These are phyloP conservation scores for Epinotia nisella DNA, from an alignment of 2,888 invertebrate genomes.

Conservation along the genomic window DNA sequence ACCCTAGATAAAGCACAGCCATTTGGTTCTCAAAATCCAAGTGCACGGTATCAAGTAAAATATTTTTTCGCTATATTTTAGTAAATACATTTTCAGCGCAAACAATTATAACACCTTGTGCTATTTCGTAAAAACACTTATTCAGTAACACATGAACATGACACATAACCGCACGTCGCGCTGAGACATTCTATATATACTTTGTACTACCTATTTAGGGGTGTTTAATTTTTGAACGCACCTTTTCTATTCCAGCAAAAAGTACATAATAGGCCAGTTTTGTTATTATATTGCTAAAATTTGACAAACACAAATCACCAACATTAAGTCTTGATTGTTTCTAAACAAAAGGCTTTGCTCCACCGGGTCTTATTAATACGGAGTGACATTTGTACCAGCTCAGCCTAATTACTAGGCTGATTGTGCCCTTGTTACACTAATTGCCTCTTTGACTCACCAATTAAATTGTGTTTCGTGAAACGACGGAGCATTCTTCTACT, in stretches of 20 bases:
- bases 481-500: background rate
- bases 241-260: too few species aligned
- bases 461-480: conserved; percentile 24
- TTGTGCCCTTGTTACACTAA: conserved; percentile 39
- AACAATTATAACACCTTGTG: too few species aligned
- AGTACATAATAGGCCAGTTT: background rate
- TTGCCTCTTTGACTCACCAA: conserved; percentile 28
- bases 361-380: conserved; percentile 14
- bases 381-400: conserved; percentile 29
- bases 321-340: conserved; percentile 17
- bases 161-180: too few species aligned
- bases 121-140: too few species aligned
- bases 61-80: too few species aligned
- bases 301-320: conserved; percentile 7
- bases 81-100: too few species aligned
- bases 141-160: too few species aligned
- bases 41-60: too few species aligned
- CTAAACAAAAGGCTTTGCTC: conserved; percentile 30
- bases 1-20: too few species aligned
- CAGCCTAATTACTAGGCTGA: conserved; percentile 23
- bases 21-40: too few species aligned
- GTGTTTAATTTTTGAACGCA: background rate
- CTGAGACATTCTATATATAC: too few species aligned
- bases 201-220: too few species aligned
- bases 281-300: background rate